Base-by-base conservation (phyloP, 2,113 vertebrate species). In the Camelus dromedarius region DNA sequence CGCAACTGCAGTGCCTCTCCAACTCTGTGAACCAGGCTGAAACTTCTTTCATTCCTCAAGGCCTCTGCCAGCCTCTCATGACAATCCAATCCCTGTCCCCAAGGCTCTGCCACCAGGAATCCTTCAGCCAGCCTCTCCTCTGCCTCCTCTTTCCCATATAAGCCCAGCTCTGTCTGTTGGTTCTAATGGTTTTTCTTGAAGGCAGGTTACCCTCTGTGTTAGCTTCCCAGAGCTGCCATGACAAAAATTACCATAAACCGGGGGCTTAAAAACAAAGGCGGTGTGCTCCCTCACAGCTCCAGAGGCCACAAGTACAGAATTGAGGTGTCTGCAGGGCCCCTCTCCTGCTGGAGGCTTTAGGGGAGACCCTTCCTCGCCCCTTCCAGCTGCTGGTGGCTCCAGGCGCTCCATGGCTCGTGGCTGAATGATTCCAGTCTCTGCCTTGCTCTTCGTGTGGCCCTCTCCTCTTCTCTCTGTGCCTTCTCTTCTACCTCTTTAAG, bases 321-420 rank as follows among this genome's bases (percentile, higher is more conserved):
- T 52, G 60, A 81, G 35, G 46, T 50, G 26, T 42, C 8, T 5
- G 4, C 9, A 32, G 18, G 19, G 24, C 1, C 26, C 1, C 1
- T 0, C 26, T 64, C 14, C 46, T 18, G 15, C 30, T 0, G 20
- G 32, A 90, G 56, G 1, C 35, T 83, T 15, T 16, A 58, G 20
- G 10, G 54, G 11, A 67, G 42, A 16, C 7, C 26, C 3, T 66
- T 69, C n/a, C 1, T 48, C 5, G 4, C 38, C 38, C 84, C 54
- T n/a, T 42, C 38, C 7, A 50, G 15, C 18, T 35, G 50, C 79
- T 66, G 35, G 77, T 8, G 13, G 20, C 4, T 30, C 19, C 18
- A 38, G 24, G 19, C 0, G 0, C 13, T 93, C 46, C 2, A 38
- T 3, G 8, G 30, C 28, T 2, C 38, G 0, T 58, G 54, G 2